These are phyloP conservation scores for Urocynchramus pylzowi DNA, from an alignment of 2,113 vertebrate species.

Conservation along the genomic window DNA sequence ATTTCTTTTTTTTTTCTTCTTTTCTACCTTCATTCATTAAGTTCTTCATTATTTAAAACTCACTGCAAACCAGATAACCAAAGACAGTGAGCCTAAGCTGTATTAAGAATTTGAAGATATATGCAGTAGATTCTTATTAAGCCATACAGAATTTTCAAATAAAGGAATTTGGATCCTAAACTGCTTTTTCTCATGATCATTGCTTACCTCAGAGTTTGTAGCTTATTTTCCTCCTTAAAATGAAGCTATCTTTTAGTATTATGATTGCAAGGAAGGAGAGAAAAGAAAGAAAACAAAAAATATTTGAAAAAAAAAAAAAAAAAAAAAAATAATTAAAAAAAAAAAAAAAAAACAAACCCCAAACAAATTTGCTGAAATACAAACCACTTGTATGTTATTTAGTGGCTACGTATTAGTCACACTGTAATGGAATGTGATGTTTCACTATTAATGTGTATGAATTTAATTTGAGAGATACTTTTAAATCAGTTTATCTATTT, in stretches of 20 bases:
- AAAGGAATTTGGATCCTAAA: not conserved
- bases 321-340: not conserved
- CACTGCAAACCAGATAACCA: not conserved
- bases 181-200: not conserved
- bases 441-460: not conserved
- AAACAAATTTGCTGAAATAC: not conserved
- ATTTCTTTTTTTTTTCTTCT: not conserved
- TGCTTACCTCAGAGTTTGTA: not conserved
- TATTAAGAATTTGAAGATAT: not conserved
- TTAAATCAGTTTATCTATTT: not conserved
- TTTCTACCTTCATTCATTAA: not conserved
- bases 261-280: not conserved
- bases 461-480: not conserved
- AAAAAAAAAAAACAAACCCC: fast-evolving
- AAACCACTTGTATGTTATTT: not conserved
- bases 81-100: not conserved
- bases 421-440: not conserved
- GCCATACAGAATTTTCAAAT: not conserved
- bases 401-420: not conserved
- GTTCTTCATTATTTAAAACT: not conserved
- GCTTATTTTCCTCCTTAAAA: not conserved
- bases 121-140: not conserved
- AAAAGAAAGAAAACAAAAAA: not conserved
- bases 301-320: not conserved
- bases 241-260: not conserved